Conservation (phyloP, 1,140 invertebrate species). For the Trissolcus basalis region DNA sequence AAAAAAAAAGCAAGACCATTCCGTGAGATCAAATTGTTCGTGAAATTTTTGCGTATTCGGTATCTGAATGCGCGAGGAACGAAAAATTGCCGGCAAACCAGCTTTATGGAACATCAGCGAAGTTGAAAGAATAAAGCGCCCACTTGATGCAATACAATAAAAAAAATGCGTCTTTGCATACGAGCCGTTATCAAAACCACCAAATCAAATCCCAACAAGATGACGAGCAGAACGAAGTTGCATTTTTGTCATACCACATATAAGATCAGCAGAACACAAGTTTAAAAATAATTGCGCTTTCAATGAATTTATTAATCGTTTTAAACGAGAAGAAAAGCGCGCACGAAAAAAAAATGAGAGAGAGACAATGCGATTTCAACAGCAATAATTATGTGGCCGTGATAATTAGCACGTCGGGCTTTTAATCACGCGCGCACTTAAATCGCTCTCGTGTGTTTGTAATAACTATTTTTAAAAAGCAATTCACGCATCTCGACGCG, state of each 20-base stretch:
- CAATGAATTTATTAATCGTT: slow-evolving; percentile 40
- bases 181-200: neutral
- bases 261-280: too few relatives aligned
- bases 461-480: slow-evolving; percentile 53
- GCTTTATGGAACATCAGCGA: slow-evolving; percentile 19
- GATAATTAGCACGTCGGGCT: slow-evolving; percentile 37
- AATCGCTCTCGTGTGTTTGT: slow-evolving; percentile 27
- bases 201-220: too few relatives aligned
- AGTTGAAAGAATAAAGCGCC: slow-evolving; percentile 20
- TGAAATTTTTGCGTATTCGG: slow-evolving; percentile 10
- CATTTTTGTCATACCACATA: too few relatives aligned
- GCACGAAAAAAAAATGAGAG: slow-evolving; percentile 16
- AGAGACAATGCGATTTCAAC: slow-evolving; percentile 38
- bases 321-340: slow-evolving; percentile 18
- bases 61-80: slow-evolving; percentile 13
- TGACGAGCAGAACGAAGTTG: neutral
- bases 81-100: slow-evolving; percentile 26
- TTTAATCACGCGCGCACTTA: slow-evolving; percentile 30
- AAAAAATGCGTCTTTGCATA: neutral
- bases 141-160: slow-evolving; percentile 28
- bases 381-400: slow-evolving; percentile 35
- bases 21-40: slow-evolving; percentile 13
- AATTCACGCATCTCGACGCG: slow-evolving; percentile 31
- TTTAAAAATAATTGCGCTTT: slow-evolving; percentile 12
- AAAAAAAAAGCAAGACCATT: neutral